phyloP scores from a whole-genome alignment of 2,113 vertebrate genomes.

The Pelmatolapia mariae region DNA sequence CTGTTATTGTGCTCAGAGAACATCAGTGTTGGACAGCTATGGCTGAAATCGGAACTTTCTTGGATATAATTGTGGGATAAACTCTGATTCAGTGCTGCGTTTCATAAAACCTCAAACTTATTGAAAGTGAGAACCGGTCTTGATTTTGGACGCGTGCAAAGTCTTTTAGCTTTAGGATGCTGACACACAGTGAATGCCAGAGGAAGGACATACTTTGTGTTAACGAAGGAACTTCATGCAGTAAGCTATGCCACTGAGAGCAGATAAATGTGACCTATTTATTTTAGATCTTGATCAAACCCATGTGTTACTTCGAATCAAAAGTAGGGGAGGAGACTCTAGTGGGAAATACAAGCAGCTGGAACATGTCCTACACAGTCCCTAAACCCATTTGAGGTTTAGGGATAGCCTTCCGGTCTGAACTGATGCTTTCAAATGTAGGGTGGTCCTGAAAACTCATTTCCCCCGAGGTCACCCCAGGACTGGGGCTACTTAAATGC shows the following conservation, averaged over 20 bases:
- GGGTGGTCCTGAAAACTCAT: constrained; percentile 36
- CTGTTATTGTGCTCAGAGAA: not conserved
- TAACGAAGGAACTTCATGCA: not conserved
- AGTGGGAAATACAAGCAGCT: constrained; percentile 51
- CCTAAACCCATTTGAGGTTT: constrained; percentile 1
- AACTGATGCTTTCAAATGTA: not conserved
- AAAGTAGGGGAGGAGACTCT: not conserved
- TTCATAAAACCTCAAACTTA: not conserved
- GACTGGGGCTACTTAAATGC: not conserved
- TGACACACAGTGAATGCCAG: not conserved
- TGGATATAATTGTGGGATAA: constrained; percentile 5
- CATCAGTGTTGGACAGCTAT: not conserved
- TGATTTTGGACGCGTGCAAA: not conserved
- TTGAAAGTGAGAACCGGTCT: not conserved
- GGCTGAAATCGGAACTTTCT: not conserved
- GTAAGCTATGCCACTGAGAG: not conserved
- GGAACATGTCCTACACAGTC: constrained; percentile 42
- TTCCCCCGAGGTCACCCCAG: not conserved
- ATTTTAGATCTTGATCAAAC: constrained; percentile 9
- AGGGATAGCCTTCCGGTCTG: constrained; percentile 12
- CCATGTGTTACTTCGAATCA: constrained; percentile 9
- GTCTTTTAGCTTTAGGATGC: not conserved
- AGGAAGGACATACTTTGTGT: not conserved
- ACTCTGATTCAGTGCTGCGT: not conserved
- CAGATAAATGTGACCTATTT: not conserved